Evolutionary conservation across 2,113 vertebrate species (phyloP).

Genomic region (Zingel zingel): DNA sequence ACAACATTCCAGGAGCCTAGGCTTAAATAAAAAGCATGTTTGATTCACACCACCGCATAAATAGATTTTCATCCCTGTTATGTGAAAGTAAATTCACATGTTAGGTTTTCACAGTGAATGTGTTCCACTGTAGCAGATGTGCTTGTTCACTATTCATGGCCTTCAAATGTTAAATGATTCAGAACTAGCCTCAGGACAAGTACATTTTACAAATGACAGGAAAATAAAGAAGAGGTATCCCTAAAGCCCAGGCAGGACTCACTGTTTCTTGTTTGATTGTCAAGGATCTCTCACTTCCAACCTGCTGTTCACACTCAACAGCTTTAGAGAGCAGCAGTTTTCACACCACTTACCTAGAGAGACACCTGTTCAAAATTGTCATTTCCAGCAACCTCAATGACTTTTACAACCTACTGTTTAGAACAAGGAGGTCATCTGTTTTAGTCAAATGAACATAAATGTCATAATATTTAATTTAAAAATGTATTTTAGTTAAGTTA

Average conservation of each 20-base stretch:
- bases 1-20: not conserved
- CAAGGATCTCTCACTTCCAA: slow-evolving; percentile 25
- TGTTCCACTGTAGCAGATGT: slow-evolving; percentile 11
- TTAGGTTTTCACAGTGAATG: slow-evolving; percentile 7
- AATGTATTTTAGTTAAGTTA: too few relatives aligned
- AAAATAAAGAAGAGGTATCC: slow-evolving; percentile 12
- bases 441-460: not conserved
- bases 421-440: not conserved
- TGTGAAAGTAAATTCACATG: slow-evolving; percentile 17
- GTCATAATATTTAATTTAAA: not conserved
- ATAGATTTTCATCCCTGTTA: slow-evolving; percentile 14
- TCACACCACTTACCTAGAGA: slow-evolving; percentile 3
- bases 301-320: slow-evolving; percentile 29
- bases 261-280: slow-evolving; percentile 24
- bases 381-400: not conserved
- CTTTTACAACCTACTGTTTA: slow-evolving; percentile 12
- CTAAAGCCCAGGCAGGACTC: slow-evolving; percentile 20
- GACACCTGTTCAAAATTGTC: slow-evolving; percentile 5
- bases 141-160: slow-evolving; percentile 18
- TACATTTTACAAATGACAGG: slow-evolving; percentile 28
- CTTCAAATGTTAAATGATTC: slow-evolving; percentile 39
- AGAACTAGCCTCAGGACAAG: slow-evolving; percentile 31
- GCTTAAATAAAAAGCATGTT: slow-evolving; percentile 2
- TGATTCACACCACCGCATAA: slow-evolving; percentile 3
- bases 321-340: slow-evolving; percentile 13